Conservation (phyloP, 2,797 vertebrate genomes). For the Neosilurus mollespiculum region DNA sequence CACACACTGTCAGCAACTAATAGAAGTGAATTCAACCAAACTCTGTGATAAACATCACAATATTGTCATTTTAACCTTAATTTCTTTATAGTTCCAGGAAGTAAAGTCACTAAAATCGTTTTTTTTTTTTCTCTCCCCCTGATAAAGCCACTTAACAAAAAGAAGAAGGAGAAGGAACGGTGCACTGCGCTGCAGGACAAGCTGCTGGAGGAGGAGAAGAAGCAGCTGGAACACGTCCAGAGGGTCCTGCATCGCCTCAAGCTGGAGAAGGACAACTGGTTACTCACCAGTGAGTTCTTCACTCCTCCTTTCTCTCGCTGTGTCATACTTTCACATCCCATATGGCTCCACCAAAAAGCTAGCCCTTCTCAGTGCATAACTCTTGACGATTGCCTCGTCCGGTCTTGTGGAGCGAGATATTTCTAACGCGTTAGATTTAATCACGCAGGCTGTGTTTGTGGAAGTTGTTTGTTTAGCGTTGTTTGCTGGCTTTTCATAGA, state of each 20-base stretch:
- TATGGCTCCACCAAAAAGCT: neutral
- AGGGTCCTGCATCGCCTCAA: conserved; percentile 93
- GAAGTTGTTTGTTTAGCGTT: neutral
- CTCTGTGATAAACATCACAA: neutral
- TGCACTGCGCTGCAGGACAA: conserved; percentile 98
- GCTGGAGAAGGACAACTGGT: conserved; percentile 98
- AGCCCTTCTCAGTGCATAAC: no score
- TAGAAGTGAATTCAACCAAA: neutral
- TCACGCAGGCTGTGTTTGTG: no score
- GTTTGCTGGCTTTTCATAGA: neutral
- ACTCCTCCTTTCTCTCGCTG: conserved; percentile 11
- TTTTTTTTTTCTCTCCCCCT: neutral
- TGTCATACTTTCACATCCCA: neutral
- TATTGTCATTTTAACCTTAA: neutral
- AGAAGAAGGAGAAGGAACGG: conserved; percentile 98
- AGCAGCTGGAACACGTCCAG: conserved; percentile 93
- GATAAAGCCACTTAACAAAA: conserved; percentile 91
- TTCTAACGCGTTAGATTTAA: neutral
- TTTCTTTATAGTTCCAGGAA: neutral
- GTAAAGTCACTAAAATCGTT: neutral
- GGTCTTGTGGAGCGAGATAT: neutral
- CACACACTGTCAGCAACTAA: no score
- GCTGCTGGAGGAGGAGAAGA: conserved; percentile 96
- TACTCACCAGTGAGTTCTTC: conserved; percentile 89
- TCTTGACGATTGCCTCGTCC: neutral